Base-by-base conservation (phyloP, 2,888 invertebrate genomes). In the Ichneumoninae sp. region DNA sequence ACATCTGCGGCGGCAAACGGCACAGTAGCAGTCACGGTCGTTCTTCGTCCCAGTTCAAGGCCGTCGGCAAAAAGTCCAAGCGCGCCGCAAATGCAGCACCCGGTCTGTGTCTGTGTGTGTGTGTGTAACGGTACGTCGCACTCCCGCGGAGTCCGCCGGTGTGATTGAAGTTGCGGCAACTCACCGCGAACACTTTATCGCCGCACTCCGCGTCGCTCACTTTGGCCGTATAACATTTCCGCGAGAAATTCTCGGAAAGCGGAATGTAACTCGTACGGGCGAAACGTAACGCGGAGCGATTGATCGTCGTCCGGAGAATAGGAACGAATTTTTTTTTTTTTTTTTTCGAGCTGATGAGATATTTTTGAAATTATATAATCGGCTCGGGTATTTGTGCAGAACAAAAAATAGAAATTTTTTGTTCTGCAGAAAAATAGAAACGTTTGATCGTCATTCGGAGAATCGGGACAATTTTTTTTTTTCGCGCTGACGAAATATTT, bases 41-140 rank as follows among this genome's bases (percentile, higher is more conserved):
- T 83, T 83, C 78, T 63, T 73, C 83, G 88, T 77, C 78, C 88
- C 86, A 86, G 88, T 89, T 87, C 89, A 89, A 89, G 89, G 89
- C 85, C 90, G 88, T 71, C 84, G 63, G 57, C 88, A 90, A 90
- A 90, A 90, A 90, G 87, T 79, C 81, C 78, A 74, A 65, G 87
- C 85, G 85, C 83, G 86, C 88, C 83, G 88, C 88, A 52, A 60
- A 75, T 75, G 81, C 81, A 69, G 54, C 75, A 63, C 54, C 57
- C 73, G 82, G 19, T 22, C 30, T 63, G 30, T 13, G 57, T 57
- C 26, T 13, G 44, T 13, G 44, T 7, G 26, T 47, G 63, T 26
- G 30, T 63, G n/a, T 30, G 66, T 77, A 82, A 82, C 82, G 82
- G 82, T 82, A 77, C 50, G 78, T 63, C 78, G 77, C 40, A 74